Conservation (phyloP, 2,888 invertebrate genomes). For the Tanypteryx hageni region DNA sequence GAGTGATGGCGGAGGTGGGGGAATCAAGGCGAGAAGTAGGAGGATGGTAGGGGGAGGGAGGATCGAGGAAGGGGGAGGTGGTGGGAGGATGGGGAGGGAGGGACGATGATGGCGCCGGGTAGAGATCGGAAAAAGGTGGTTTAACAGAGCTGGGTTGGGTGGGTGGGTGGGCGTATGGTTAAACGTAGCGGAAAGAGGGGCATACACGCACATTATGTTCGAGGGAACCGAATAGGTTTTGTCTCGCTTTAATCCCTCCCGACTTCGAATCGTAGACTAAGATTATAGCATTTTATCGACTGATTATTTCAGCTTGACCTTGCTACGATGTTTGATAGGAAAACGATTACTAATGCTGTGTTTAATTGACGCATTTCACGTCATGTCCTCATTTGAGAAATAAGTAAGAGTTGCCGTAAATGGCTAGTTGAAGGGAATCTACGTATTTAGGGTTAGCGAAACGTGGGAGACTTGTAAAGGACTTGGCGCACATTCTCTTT, state of each 20-base stretch:
- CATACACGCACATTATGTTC: neutral
- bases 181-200: slow-evolving; percentile 12
- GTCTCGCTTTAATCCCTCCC: neutral
- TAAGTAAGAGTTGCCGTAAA: too few relatives aligned
- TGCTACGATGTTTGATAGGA: neutral
- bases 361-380: neutral
- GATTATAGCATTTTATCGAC: slow-evolving; percentile 1
- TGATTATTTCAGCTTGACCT: slow-evolving; percentile 20
- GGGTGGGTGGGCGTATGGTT: neutral
- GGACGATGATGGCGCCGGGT: neutral
- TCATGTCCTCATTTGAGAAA: too few relatives aligned
- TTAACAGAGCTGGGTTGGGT: neutral
- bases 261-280: slow-evolving; percentile 26
- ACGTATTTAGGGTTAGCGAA: too few relatives aligned
- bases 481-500: too few relatives aligned
- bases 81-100: too few relatives aligned
- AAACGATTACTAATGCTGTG: neutral
- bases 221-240: slow-evolving; percentile 7
- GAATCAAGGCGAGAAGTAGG: too few relatives aligned
- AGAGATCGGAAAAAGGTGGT: slow-evolving; percentile 27
- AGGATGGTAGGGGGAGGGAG: neutral
- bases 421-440: too few relatives aligned
- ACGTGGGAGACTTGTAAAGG: too few relatives aligned
- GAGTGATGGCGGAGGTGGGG: neutral
- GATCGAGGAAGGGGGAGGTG: neutral